These are phyloP conservation scores for Dryomyza anilis DNA, from an alignment of 2,888 invertebrate genomes.

Conservation along the genomic window DNA sequence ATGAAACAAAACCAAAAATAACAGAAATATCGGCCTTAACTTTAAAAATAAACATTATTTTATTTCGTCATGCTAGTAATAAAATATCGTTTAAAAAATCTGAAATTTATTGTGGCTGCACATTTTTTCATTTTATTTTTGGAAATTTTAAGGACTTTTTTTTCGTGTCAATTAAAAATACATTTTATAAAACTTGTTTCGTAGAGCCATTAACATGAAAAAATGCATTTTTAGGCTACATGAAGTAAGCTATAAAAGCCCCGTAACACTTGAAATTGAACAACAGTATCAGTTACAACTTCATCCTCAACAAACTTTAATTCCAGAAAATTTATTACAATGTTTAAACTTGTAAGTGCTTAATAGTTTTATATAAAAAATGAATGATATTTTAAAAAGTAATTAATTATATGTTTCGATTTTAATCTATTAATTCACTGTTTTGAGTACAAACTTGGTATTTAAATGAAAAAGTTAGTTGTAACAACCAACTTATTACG, in stretches of 20 bases:
- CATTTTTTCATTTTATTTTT: neutral
- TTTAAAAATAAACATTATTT: neutral
- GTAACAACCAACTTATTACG: no score
- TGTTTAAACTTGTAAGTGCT: slow-evolving; percentile 31
- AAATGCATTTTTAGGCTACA: no score
- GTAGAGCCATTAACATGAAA: neutral
- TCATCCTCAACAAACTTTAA: slow-evolving; percentile 18
- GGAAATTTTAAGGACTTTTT: neutral
- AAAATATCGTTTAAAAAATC: no score
- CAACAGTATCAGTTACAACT: slow-evolving; percentile 47
- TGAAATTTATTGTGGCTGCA: neutral
- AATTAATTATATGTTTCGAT: no score
- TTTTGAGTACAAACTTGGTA: no score
- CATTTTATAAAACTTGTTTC: slow-evolving; percentile 17
- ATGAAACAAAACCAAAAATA: no score
- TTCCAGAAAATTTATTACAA: slow-evolving; percentile 1
- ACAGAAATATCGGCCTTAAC: neutral
- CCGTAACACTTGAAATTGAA: slow-evolving; percentile 35
- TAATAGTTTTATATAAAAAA: no score
- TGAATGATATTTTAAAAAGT: neutral
- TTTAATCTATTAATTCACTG: no score
- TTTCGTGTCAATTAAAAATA: neutral
- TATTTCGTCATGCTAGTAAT: no score
- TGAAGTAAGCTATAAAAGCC: slow-evolving; percentile 46
- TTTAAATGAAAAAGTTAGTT: no score